A percentile compares a stretch with the other conserved stretches of the same genome.
Conservation (phyloP, 2,113 vertebrate species). For the Okapia johnstoni region DNA sequence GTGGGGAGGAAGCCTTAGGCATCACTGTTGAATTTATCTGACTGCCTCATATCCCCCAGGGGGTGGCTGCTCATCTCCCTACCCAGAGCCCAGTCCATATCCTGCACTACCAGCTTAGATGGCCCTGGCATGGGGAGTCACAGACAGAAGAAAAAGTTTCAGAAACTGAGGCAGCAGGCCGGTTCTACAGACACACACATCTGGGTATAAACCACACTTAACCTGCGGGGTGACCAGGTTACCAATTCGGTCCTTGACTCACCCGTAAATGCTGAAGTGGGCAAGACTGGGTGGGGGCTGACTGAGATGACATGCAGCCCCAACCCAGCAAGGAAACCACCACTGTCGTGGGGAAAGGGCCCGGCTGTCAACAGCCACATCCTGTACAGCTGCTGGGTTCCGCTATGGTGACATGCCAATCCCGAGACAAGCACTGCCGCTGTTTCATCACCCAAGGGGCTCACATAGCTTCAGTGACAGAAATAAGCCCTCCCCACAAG, state of each 20-base stretch:
- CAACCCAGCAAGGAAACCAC: background rate
- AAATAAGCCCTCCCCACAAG: background rate
- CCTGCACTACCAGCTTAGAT: too few species aligned
- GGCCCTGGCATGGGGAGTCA: background rate
- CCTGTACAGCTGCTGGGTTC: background rate
- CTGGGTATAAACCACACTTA: background rate
- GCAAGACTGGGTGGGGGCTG: background rate
- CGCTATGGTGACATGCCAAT: background rate
- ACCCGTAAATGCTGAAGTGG: background rate
- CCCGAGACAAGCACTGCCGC: background rate
- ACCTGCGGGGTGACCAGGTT: background rate
- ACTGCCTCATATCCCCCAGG: too few species aligned
- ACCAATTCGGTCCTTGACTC: background rate
- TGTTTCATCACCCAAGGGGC: background rate
- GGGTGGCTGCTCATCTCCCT: background rate
- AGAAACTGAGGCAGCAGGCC: background rate
- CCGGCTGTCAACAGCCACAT: slow-evolving; percentile 30
- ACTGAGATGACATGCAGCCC: background rate
- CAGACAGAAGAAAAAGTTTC: background rate
- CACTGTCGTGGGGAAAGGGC: background rate
- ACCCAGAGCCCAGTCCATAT: background rate
- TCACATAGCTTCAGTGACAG: background rate
- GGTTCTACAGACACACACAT: background rate
- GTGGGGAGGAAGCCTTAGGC: background rate
- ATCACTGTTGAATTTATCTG: background rate